phyloP scores from a whole-genome alignment of 2,113 vertebrate genomes.

The Corythornis vintsioides region DNA sequence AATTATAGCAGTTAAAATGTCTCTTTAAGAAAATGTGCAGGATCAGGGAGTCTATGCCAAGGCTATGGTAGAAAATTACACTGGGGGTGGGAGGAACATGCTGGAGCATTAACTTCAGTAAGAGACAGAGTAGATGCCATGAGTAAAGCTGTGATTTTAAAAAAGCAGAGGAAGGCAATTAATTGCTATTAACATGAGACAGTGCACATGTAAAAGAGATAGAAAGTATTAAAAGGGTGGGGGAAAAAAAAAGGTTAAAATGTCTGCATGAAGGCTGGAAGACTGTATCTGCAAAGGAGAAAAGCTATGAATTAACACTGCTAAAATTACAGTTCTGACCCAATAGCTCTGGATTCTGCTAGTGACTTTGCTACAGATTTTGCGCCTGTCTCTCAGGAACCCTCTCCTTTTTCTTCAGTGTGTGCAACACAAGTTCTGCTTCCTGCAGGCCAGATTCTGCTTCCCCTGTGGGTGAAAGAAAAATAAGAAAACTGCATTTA shows the following conservation, averaged over 20 bases:
- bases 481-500: neutral
- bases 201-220: neutral
- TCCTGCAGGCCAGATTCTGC: neutral
- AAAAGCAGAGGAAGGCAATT: neutral
- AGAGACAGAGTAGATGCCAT: neutral
- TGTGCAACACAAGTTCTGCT: neutral
- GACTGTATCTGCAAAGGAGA: neutral
- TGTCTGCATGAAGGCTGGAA: neutral
- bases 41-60: neutral
- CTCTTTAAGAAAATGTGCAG: neutral
- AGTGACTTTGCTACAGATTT: neutral
- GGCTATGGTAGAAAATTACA: neutral
- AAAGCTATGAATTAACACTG: neutral
- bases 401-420: neutral
- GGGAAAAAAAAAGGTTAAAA: neutral
- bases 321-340: conserved; percentile 3
- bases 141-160: neutral
- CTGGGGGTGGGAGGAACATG: neutral
- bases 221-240: neutral
- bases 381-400: neutral
- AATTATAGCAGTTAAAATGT: neutral
- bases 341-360: neutral
- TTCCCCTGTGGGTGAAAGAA: neutral
- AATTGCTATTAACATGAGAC: neutral
- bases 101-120: neutral